Base-by-base conservation (phyloP, 2,888 invertebrate genomes). In the Helicoverpa assulta region DNA sequence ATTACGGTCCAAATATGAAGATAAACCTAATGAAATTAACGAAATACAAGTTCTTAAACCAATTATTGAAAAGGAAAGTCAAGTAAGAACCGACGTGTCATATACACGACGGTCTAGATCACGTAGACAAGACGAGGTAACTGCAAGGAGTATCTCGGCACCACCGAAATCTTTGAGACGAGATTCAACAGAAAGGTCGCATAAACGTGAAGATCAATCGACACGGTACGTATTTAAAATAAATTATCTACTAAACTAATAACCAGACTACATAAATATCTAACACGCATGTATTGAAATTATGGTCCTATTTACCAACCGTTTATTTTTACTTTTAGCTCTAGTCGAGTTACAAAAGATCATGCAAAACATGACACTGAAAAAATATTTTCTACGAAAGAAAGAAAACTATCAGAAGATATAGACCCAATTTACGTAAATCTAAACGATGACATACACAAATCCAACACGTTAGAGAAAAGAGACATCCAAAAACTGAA, bases 121-220 rank as follows among this genome's bases (percentile, higher is more conserved):
- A 62, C 90, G 88, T 65, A 90, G 84, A 68, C 89, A 91, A 78
- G 89, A 89, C 61, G 89, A 86, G 54, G 57, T 69, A 26, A 76
- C 81, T 29, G 73, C 86, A 63, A 91, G 94, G 73, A 94, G 94
- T 84, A 87, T 91, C 70, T 94, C 94, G 1, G 94, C 93, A 77
- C 94, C 94, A 59, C 91, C 92, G 21, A 94, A 92, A 73, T 80
- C 86, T 70, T 85, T 85, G 54, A 86, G 80, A 80, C 70, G 78
- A 19, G 84, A 78, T 65, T 74, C 81, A 59, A 55, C 71, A 50
- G 86, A 85, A 67, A 88, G 82, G 70, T 72, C 81, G 43, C 70
- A 77, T 65, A 78, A 75, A 64, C 73, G 69, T 26, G 70, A 76
- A 50, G 81, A 83, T 51, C 81, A 83, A 66, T 69, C 73, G 16